These are phyloP conservation scores for Trachurus trachurus DNA, from an alignment of 2,797 vertebrate species.

Conservation along the genomic window DNA sequence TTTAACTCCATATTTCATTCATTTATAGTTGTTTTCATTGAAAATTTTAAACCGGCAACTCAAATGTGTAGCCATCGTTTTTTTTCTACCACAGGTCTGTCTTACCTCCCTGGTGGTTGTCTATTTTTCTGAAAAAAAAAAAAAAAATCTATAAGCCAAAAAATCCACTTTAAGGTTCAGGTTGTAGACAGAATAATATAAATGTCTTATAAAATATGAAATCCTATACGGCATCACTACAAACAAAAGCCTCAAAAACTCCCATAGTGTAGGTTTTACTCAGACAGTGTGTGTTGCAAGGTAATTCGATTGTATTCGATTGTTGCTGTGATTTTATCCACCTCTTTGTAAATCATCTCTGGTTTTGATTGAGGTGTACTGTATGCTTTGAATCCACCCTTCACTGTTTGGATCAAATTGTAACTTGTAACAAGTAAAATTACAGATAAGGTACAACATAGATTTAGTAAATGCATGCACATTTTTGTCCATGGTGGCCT, in stretches of 20 bases:
- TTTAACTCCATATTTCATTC: neutral
- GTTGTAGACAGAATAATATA: neutral
- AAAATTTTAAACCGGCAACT: neutral
- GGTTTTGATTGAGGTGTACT: neutral
- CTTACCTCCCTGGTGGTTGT: neutral
- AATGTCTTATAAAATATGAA: neutral
- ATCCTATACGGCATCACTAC: neutral
- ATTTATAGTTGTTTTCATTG: neutral
- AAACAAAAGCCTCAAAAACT: slow-evolving; percentile 1
- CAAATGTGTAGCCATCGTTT: neutral
- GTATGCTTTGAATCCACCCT: slow-evolving; percentile 13
- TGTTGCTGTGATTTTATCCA: slow-evolving; percentile 12
- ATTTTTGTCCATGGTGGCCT: too few relatives aligned
- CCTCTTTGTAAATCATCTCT: slow-evolving; percentile 2
- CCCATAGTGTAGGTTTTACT: slow-evolving; percentile 1
- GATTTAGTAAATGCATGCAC: slow-evolving; percentile 2
- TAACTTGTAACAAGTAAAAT: slow-evolving; percentile 13
- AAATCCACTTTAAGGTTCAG: neutral
- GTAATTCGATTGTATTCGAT: slow-evolving; percentile 21
- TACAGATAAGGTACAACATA: slow-evolving; percentile 2
- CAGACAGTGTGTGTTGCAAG: slow-evolving; percentile 18
- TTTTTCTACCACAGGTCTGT: neutral
- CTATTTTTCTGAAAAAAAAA: neutral
- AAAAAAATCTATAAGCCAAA: neutral
- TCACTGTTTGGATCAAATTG: slow-evolving; percentile 1